Percentiles rank a stretch among this genome's conserved stretches.
Evolutionary conservation across 2,797 vertebrate genomes (phyloP).

Genomic region (Sylvilagus floridanus): DNA sequence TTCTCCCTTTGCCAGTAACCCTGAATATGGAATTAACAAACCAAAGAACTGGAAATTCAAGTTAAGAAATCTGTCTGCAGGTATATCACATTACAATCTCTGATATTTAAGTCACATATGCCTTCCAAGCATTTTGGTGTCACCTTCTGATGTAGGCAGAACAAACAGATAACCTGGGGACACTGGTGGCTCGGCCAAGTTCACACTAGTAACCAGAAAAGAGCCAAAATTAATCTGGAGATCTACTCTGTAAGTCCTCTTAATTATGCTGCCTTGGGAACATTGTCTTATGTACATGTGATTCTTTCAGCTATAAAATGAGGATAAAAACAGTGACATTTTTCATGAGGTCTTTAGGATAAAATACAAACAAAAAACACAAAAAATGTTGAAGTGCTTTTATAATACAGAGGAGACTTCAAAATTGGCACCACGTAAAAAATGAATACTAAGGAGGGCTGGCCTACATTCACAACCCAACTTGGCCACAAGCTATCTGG

Average conservation of each 20-base stretch:
- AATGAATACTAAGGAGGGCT: neutral
- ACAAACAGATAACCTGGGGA: neutral
- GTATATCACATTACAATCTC: neutral
- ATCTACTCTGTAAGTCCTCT: neutral
- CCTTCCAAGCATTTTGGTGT: neutral
- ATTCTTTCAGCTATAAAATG: neutral
- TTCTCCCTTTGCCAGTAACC: neutral
- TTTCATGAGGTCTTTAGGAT: neutral
- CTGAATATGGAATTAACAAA: neutral
- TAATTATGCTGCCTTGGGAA: neutral
- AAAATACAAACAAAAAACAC: constrained; percentile 30
- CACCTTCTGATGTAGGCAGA: neutral
- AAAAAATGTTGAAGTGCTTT: neutral
- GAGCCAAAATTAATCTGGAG: neutral
- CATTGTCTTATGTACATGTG: neutral
- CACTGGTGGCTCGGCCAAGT: neutral
- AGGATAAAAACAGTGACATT: neutral
- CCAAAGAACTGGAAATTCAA: neutral
- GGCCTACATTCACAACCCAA: neutral
- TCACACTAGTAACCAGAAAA: neutral
- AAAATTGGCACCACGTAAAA: neutral
- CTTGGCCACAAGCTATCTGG: neutral
- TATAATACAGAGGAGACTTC: neutral
- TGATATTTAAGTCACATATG: neutral
- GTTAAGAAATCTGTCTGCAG: neutral